Evolutionary conservation across 92 coral and sea anemone genomes (phyloP), one percentile per base, ranked within the genome.

Genomic region (Porites evermanni): DNA sequence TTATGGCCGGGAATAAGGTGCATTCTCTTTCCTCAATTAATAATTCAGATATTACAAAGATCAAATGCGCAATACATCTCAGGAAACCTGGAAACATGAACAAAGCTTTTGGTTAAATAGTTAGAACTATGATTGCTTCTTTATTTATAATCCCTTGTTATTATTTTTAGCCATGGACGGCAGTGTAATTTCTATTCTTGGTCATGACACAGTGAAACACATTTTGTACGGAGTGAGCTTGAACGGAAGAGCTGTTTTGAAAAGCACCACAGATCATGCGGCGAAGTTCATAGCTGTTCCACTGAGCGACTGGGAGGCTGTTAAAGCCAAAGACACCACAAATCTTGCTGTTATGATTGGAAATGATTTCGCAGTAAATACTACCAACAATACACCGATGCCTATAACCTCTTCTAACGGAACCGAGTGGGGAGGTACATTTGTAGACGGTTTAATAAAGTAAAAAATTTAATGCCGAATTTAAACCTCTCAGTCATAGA

Each of bases 391-490:
- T 2, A 63, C 44, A 16, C 88, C 88, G 20, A 65, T 69, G 77
- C 24, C 80, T 19, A 47, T 84, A 51, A 87, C 88, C 13, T 50
- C 78, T 7, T 66, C 56, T 47, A 67, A 18, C 66, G 88, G 82
- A 17, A 84, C 67, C 44, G 54, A 77, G 59, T 90, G 93, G 93
- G 93, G 91, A 87, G 93, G 93, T 90, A 79, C 14, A 54, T 54
- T 9, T 11, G 14, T 54, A 38, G 47, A 4, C 47, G 47, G 47
- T 38, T 38, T 38, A 38, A 3, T 38, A 38, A 38, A 4, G 47
- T 4, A 38, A 53, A 70, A 38, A 4, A 3, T 13, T 21, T 59
- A 24, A 16, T 26, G 12, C 6, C 12, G 51, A 4, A 4, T 2
- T 2, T 8, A 29, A 50, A 20, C 5, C 53, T 12, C 6, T 38